These are phyloP conservation scores for Pseudachorutes palmiensis DNA, from an alignment of 1,140 invertebrate genomes.

Conservation along the genomic window DNA sequence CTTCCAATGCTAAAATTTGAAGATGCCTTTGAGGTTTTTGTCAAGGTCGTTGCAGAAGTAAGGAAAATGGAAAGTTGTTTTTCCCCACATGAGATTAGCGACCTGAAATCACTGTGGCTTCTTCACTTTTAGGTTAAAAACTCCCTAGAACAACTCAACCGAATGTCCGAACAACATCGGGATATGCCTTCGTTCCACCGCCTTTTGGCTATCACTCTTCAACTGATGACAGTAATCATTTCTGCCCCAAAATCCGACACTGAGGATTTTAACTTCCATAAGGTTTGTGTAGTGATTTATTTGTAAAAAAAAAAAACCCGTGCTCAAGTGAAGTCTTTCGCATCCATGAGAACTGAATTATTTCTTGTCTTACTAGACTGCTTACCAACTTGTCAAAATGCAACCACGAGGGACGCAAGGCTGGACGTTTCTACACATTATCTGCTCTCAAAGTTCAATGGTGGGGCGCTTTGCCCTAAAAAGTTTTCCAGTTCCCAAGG, in stretches of 20 bases:
- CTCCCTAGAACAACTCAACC: constrained; percentile 20
- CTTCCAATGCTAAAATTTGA: constrained; percentile 67
- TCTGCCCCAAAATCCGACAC: constrained; percentile 38
- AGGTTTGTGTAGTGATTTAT: constrained; percentile 23
- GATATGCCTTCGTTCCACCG: constrained; percentile 69
- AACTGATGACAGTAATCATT: constrained; percentile 45
- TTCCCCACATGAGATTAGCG: no score
- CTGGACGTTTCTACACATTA: constrained; percentile 72
- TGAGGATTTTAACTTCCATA: constrained; percentile 39
- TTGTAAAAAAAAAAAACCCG: not conserved
- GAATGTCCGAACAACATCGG: constrained; percentile 43
- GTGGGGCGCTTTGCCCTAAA: constrained; percentile 62
- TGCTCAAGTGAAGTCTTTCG: not conserved
- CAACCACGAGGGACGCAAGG: constrained; percentile 60
- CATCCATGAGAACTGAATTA: constrained; percentile 4
- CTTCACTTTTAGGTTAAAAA: constrained; percentile 32
- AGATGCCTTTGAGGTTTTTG: constrained; percentile 73
- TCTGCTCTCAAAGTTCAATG: constrained; percentile 53
- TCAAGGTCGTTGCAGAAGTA: constrained; percentile 65
- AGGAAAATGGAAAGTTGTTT: constrained; percentile 8
- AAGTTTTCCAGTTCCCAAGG: constrained; percentile 62
- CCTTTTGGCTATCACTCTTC: constrained; percentile 75
- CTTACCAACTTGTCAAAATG: constrained; percentile 63
- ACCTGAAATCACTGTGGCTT: no score
- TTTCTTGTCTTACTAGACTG: constrained; percentile 39